Evolutionary conservation across 2,797 vertebrate genomes (phyloP).

Genomic region (Lutjanus argentimaculatus): DNA sequence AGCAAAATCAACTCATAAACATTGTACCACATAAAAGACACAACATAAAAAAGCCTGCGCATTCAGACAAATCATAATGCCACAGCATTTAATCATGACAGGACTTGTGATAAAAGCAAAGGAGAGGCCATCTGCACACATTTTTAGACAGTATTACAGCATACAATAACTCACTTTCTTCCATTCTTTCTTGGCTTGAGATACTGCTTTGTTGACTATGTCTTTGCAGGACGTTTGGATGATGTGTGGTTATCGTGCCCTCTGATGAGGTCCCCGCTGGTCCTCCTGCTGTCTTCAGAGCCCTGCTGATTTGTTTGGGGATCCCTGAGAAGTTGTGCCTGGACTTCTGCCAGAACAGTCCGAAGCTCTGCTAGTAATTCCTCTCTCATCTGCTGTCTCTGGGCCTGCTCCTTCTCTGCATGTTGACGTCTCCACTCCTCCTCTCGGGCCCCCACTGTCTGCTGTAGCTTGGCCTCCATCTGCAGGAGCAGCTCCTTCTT

Average conservation of each 20-base stretch:
- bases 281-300: constrained; percentile 41
- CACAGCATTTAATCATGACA: not conserved
- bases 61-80: not conserved
- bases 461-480: constrained; percentile 88
- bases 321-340: constrained; percentile 71
- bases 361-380: constrained; percentile 85
- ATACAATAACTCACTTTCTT: constrained; percentile 85
- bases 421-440: constrained; percentile 86
- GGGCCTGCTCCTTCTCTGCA: constrained; percentile 76
- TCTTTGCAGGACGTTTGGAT: constrained; percentile 85
- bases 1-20: not conserved
- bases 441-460: constrained; percentile 80
- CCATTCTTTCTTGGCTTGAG: constrained; percentile 85
- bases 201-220: constrained; percentile 75
- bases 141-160: not conserved
- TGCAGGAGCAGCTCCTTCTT: constrained; percentile 85
- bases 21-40: not conserved
- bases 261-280: constrained; percentile 48
- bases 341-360: constrained; percentile 83
- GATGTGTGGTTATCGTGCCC: constrained; percentile 74
- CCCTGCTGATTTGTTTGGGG: constrained; percentile 53
- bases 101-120: not conserved
- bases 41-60: not conserved
- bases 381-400: constrained; percentile 81
- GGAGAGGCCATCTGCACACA: not conserved